Percentiles rank a stretch among this genome's conserved stretches.
phyloP scores from a whole-genome alignment of 2,113 vertebrate genomes.

The Onychostruthus taczanowskii region DNA sequence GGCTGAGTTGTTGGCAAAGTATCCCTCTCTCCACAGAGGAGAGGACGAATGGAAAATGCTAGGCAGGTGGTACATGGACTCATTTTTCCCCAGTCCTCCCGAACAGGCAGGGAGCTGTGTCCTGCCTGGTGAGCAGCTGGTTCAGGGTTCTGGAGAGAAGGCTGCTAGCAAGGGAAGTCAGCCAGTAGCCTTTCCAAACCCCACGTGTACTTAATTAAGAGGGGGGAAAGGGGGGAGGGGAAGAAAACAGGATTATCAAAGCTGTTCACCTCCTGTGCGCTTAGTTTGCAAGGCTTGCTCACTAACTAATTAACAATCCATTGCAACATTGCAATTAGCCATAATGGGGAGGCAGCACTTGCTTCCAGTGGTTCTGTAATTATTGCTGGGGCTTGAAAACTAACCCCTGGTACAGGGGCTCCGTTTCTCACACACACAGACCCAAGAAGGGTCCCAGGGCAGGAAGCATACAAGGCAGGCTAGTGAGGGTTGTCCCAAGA shows the following conservation, averaged over 20 bases:
- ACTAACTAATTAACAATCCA: neutral
- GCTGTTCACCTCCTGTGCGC: neutral
- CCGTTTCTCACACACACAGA: accelerated
- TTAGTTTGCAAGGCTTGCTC: neutral
- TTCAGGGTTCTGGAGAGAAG: neutral
- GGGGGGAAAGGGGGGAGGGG: accelerated
- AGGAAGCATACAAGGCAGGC: accelerated
- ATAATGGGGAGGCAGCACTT: neutral
- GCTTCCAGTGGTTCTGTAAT: neutral
- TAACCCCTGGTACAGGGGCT: accelerated
- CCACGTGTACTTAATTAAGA: neutral
- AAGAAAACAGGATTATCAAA: neutral
- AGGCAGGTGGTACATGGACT: neutral
- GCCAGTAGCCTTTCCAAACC: neutral
- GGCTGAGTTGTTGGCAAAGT: neutral
- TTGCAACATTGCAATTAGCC: slow-evolving; percentile 8
- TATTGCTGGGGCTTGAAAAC: neutral
- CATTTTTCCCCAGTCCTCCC: neutral
- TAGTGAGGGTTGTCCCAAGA: neutral
- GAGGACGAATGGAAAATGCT: neutral
- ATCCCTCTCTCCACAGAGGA: neutral
- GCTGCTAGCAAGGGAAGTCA: neutral
- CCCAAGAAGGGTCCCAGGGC: accelerated
- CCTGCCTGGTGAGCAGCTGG: neutral
- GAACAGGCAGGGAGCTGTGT: neutral